Evolutionary conservation across 2,888 invertebrate species (phyloP).

Genomic region (Chalcis sispes): DNA sequence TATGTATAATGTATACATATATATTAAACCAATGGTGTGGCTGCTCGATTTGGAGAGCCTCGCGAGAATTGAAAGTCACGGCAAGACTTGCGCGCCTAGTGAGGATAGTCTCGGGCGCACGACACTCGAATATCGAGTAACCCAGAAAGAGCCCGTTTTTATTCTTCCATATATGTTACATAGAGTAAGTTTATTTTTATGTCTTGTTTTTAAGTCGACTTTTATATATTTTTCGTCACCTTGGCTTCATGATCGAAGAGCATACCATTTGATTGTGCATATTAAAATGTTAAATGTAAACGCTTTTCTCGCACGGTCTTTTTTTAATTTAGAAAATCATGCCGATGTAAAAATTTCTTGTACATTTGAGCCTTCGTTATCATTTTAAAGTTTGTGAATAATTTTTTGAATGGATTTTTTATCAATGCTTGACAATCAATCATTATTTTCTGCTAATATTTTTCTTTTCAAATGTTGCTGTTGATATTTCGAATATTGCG

Average conservation of each 20-base stretch:
- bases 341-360: too few relatives aligned
- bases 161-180: conserved; percentile 8
- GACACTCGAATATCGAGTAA: conserved; percentile 51
- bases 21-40: neutral
- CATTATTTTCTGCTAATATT: neutral
- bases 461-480: neutral
- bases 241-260: conserved; percentile 25
- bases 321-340: too few relatives aligned
- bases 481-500: neutral
- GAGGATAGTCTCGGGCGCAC: conserved; percentile 4
- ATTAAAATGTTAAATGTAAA: too few relatives aligned
- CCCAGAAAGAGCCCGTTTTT: conserved; percentile 37
- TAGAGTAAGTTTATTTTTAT: neutral
- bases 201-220: neutral
- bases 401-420: too few relatives aligned
- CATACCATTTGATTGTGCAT: conserved; percentile 34
- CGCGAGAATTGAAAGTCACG: conserved; percentile 56
- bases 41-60: too few relatives aligned
- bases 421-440: too few relatives aligned
- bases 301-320: too few relatives aligned
- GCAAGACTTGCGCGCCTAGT: conserved; percentile 31
- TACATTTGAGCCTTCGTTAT: too few relatives aligned
- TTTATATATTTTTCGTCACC: too few relatives aligned
- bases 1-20: too few relatives aligned
- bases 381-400: too few relatives aligned